A percentile compares a stretch with the other conserved stretches of the same genome.
Evolutionary conservation across 92 coral and sea anemone genomes (phyloP).

Genomic region (Blastomussa wellsi): DNA sequence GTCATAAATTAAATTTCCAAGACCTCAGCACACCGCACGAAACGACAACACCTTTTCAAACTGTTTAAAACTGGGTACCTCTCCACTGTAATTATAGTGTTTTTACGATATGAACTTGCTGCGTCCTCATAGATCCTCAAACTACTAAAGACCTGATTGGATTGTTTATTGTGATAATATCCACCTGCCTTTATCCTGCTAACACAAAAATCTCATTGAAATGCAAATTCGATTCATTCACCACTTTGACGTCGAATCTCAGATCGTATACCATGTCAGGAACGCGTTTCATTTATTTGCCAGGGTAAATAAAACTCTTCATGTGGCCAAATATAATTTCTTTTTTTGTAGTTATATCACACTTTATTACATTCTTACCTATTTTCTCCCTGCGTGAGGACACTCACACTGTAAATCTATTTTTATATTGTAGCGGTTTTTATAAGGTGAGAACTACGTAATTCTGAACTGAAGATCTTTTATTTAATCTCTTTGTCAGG

Average conservation of each 20-base stretch:
- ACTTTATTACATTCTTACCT: neutral
- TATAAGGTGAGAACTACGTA: neutral
- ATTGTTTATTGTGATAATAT: constrained; percentile 11
- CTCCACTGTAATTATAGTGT: neutral
- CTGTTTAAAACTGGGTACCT: neutral
- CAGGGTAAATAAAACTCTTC: constrained; percentile 10
- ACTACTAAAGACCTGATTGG: constrained; percentile 12
- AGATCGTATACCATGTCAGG: neutral
- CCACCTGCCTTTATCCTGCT: constrained; percentile 12
- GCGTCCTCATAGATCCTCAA: constrained; percentile 13
- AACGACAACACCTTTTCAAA: too few species aligned
- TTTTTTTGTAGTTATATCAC: neutral
- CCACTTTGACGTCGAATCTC: neutral
- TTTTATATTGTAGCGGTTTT: constrained; percentile 5
- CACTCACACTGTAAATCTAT: neutral
- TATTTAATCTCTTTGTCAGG: neutral
- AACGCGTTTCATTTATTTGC: neutral
- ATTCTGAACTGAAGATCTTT: neutral
- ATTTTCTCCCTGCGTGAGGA: neutral
- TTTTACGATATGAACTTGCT: constrained; percentile 15
- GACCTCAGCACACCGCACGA: neutral
- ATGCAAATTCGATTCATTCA: constrained; percentile 23
- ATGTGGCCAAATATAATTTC: neutral
- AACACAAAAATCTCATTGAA: constrained; percentile 16
- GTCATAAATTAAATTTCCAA: neutral